Conservation (phyloP, 2,888 invertebrate genomes). For the Conomelus anceps region DNA sequence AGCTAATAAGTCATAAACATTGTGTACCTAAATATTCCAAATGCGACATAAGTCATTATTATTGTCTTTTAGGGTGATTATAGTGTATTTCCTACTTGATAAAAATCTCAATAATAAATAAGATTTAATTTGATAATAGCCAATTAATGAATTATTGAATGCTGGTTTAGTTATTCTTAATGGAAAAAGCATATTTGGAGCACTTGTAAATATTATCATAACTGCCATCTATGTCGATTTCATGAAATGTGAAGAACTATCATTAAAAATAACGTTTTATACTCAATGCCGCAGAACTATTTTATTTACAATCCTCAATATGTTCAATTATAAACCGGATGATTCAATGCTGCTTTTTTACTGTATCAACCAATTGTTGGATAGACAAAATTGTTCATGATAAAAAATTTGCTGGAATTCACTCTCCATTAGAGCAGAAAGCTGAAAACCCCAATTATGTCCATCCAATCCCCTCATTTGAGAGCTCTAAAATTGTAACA, state of each 20-base stretch:
- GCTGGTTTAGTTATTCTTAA: not conserved
- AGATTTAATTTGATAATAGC: not conserved
- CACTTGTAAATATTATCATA: not conserved
- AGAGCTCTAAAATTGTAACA: too few species aligned
- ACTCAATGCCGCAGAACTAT: not conserved
- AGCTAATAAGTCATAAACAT: not conserved
- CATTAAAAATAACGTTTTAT: not conserved
- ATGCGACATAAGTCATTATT: not conserved
- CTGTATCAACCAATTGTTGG: too few species aligned
- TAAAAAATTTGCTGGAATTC: too few species aligned
- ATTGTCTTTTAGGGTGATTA: not conserved
- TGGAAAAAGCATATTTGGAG: not conserved
- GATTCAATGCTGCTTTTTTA: too few species aligned
- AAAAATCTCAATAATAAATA: not conserved
- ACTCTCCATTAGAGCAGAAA: too few species aligned
- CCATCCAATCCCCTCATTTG: too few species aligned
- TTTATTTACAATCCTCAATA: not conserved
- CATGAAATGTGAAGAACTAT: not conserved
- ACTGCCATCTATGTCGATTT: not conserved
- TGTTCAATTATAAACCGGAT: not conserved
- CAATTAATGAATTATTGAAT: not conserved
- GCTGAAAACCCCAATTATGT: too few species aligned
- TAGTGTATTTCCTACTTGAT: not conserved
- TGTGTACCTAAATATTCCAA: not conserved
- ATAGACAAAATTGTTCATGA: too few species aligned